A percentile compares a stretch with the other conserved stretches of the same genome.
Conservation (phyloP, 2,113 vertebrate species). For the Morphnarchus princeps region DNA sequence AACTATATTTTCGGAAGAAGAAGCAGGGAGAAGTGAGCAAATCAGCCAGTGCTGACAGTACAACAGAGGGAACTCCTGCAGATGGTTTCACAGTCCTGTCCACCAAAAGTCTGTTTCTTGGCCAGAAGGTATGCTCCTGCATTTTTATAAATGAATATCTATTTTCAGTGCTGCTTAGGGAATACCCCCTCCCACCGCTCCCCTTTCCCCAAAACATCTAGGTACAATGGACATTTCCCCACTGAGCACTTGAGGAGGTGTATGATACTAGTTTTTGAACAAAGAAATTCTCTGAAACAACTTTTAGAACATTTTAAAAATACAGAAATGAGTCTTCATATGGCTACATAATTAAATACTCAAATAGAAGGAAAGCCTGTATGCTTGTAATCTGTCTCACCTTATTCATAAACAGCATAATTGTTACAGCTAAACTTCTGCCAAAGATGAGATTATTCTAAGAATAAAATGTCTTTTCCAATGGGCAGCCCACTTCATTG, state of each 20-base stretch:
- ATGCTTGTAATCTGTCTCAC: neutral
- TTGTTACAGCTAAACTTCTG: conserved; percentile 34
- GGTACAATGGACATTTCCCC: neutral
- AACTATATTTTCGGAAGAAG: conserved; percentile 74
- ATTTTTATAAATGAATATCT: neutral
- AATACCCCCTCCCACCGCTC: neutral
- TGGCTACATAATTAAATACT: neutral
- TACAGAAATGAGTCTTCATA: neutral
- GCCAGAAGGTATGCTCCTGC: conserved; percentile 89
- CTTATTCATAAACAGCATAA: conserved; percentile 5
- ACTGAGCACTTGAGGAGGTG: neutral
- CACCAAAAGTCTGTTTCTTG: conserved; percentile 97
- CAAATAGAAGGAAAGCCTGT: conserved; percentile 7
- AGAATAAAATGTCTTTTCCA: conserved; percentile 55
- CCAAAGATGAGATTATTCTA: conserved; percentile 51
- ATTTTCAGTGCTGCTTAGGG: neutral
- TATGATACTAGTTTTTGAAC: neutral
- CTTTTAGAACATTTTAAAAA: neutral
- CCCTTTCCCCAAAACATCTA: neutral
- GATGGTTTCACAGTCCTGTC: conserved; percentile 96
- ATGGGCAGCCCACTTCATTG: conserved; percentile 49
- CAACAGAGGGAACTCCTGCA: conserved; percentile 87
- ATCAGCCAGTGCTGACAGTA: conserved; percentile 92
- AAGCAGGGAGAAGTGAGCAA: conserved; percentile 93
- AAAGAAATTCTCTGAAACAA: neutral